Base-by-base conservation (phyloP, 2,113 vertebrate genomes). In the Python bivittatus region DNA sequence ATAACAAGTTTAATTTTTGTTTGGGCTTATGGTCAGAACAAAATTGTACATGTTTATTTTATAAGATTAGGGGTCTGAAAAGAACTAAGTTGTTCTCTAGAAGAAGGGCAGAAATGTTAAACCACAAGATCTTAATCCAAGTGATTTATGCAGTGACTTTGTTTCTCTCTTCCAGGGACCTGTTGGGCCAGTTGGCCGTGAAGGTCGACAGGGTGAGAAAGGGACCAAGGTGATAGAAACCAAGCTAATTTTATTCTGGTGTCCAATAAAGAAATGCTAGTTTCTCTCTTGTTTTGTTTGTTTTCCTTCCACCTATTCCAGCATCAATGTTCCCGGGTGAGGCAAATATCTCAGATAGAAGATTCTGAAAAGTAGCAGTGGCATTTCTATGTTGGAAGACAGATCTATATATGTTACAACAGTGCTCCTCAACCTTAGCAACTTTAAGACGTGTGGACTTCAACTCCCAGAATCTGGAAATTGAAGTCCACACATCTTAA, bases 161-260 rank as follows among this genome's bases (percentile, higher is more conserved):
- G 52, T 96, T 58, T 88, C 57, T 68, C 6, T 93, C 9, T 87
- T 89, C 84, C 91, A 99, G 99, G 99, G 98, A 64, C 97, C 98
- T 68, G 2, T 96, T 1, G 98, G 99, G 87, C 94, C 94, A 38
- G 86, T 91, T 57, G 99, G 99, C 85, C 98, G 90, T 53, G 98
- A 99, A 95, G 99, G 99, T 60, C 98, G 97, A 91, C 97, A 98
- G 95, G 99, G 99, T 2, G 97, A 97, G 94, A 99, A 99, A 88
- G 99, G 99, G 60, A 92, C 95, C 86, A 99, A 99, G 98, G 99
- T 99, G 95, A 96, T 96, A 0, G 0, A 9, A 1, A 38, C 2
- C 53, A 61, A 61, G 20, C 1, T 1, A 25, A 0, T 11, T 1
- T 0, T 25, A n/a, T 85, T 64, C 12, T 9, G 11, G 1, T 5